Conservation (phyloP, 2,113 vertebrate genomes). For the Arenaria interpres region DNA sequence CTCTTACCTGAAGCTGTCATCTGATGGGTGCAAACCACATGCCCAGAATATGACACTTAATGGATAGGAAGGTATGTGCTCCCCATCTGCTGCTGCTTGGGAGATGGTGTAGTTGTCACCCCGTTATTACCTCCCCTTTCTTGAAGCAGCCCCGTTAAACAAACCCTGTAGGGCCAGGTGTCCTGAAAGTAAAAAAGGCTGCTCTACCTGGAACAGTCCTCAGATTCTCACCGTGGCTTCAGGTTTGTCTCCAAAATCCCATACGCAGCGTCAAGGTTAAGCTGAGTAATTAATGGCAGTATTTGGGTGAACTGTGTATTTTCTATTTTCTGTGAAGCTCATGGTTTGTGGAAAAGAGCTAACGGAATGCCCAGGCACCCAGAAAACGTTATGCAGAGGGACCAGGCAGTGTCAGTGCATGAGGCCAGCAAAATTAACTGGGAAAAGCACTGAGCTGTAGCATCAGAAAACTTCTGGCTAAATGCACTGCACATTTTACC, state of each 20-base stretch:
- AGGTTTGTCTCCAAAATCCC: not conserved
- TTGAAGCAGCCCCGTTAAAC: not conserved
- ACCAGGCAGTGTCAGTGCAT: rapidly evolving
- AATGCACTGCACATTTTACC: not conserved
- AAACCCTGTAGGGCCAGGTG: not conserved
- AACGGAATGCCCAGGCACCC: not conserved
- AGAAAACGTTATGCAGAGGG: not conserved
- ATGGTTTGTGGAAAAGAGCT: not conserved
- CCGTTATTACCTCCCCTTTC: not conserved
- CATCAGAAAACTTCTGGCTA: not conserved
- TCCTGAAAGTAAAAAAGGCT: not conserved
- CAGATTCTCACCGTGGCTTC: not conserved
- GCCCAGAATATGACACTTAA: not conserved
- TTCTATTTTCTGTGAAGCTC: not conserved
- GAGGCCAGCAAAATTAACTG: not conserved
- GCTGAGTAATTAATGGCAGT: not conserved
- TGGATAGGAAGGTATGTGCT: not conserved
- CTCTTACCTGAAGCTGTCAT: not conserved
- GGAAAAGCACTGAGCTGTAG: not conserved
- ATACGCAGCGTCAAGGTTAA: not conserved
- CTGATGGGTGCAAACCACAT: not conserved
- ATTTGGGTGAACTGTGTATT: not conserved
- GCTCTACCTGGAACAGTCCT: not conserved
- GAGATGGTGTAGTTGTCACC: not conserved
- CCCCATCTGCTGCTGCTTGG: not conserved